These are phyloP conservation scores for Lasioglossum leucozonium DNA, from an alignment of 2,888 invertebrate species.

Conservation along the genomic window DNA sequence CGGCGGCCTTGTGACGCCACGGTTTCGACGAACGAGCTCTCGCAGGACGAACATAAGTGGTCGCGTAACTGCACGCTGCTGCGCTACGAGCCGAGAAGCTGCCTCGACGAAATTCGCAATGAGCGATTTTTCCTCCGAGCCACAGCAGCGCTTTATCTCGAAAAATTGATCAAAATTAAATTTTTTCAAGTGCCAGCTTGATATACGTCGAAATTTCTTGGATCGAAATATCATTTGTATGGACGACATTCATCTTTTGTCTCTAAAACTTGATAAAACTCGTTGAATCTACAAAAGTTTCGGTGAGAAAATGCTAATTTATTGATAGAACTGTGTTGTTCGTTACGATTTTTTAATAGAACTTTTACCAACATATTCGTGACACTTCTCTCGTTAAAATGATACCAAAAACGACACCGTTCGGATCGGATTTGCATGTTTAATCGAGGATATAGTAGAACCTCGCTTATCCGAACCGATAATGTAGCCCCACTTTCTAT, in stretches of 20 bases:
- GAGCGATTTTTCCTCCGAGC: not conserved
- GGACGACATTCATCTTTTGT: not conserved
- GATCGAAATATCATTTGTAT: not conserved
- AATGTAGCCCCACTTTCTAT: too few relatives aligned
- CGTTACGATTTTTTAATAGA: too few relatives aligned
- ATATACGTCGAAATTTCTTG: not conserved
- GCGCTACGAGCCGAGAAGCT: not conserved
- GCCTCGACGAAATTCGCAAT: not conserved
- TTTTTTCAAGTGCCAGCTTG: not conserved
- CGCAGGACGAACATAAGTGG: slow-evolving; percentile 19
- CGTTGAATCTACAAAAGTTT: not conserved
- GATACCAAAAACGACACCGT: too few relatives aligned
- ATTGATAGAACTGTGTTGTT: not conserved
- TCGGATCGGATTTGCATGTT: too few relatives aligned
- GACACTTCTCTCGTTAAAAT: too few relatives aligned
- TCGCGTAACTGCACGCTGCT: not conserved
- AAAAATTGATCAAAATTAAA: not conserved
- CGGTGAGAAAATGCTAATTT: not conserved
- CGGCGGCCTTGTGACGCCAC: slow-evolving; percentile 24
- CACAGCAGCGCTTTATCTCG: not conserved
- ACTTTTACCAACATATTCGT: too few relatives aligned
- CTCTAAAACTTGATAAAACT: not conserved
- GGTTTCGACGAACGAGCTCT: not conserved
- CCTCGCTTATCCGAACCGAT: too few relatives aligned
- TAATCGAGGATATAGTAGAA: too few relatives aligned